These are phyloP conservation scores for Regulus satrapa DNA, from an alignment of 2,113 vertebrate species.

Conservation along the genomic window DNA sequence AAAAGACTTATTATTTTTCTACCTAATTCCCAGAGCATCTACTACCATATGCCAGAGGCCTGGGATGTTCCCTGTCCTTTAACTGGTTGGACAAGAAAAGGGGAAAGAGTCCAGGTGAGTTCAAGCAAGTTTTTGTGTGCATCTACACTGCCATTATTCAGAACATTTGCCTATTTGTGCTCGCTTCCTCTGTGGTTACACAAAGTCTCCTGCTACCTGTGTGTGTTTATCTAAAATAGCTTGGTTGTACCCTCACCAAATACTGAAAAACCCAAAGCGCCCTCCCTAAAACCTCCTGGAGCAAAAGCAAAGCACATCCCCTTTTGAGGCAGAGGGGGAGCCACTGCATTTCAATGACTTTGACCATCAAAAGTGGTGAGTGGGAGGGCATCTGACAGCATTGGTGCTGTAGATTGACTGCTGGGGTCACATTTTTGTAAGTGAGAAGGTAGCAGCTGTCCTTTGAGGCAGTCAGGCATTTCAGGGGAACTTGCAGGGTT, in stretches of 20 bases:
- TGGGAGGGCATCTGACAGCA: background rate
- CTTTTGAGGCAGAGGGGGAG: background rate
- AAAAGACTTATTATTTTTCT: background rate
- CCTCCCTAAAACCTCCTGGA: background rate
- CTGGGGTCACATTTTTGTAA: conserved; percentile 35
- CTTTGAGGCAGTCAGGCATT: conserved; percentile 35
- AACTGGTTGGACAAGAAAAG: conserved; percentile 41
- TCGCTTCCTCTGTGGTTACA: background rate
- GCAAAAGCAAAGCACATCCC: background rate
- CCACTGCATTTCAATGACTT: background rate
- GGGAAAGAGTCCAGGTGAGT: conserved; percentile 3
- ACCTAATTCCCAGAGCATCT: background rate
- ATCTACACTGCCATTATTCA: background rate
- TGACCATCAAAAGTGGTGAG: background rate
- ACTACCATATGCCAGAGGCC: background rate
- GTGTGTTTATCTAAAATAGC: background rate
- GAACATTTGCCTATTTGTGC: conserved; percentile 11
- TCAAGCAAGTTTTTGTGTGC: background rate
- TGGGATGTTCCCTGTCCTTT: background rate
- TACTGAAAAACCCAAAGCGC: background rate
- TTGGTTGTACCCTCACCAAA: background rate
- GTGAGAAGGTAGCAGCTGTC: conserved; percentile 58
- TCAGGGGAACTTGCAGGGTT: conserved; percentile 11
- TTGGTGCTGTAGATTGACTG: background rate
- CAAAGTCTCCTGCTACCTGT: background rate